Percentiles rank a stretch among this genome's conserved stretches.
Conservation (phyloP, 2,113 vertebrate genomes). For the Equus quagga region DNA sequence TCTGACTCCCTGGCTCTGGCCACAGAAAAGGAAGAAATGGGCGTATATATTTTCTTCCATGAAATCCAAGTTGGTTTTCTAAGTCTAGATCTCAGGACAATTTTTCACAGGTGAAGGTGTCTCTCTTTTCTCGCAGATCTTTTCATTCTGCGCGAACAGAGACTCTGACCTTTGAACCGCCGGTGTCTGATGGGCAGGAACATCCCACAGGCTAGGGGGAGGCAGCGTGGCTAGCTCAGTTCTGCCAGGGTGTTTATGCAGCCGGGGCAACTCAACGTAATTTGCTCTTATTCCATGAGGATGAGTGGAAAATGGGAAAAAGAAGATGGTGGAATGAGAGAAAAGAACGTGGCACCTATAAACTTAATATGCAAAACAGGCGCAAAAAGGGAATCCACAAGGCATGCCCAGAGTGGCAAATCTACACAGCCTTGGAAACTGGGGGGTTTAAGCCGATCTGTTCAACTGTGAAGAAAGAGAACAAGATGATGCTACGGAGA, state of each 20-base stretch:
- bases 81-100: neutral
- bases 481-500: fast-evolving
- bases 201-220: fast-evolving
- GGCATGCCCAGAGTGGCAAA: fast-evolving
- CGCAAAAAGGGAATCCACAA: fast-evolving
- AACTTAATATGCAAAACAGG: neutral
- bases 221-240: fast-evolving
- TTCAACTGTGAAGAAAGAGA: too few relatives aligned
- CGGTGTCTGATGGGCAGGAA: fast-evolving
- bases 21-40: neutral
- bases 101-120: neutral
- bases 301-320: fast-evolving
- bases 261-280: fast-evolving
- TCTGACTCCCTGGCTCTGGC: neutral
- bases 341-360: fast-evolving
- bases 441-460: neutral
- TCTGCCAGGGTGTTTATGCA: fast-evolving
- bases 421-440: fast-evolving
- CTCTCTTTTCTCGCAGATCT: neutral
- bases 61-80: neutral
- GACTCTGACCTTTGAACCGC: fast-evolving
- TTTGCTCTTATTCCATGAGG: neutral
- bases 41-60: neutral
- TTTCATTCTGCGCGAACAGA: fast-evolving
- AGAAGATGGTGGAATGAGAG: neutral